phyloP scores from a whole-genome alignment of 2,797 vertebrate species.

The Cuculus canorus region DNA sequence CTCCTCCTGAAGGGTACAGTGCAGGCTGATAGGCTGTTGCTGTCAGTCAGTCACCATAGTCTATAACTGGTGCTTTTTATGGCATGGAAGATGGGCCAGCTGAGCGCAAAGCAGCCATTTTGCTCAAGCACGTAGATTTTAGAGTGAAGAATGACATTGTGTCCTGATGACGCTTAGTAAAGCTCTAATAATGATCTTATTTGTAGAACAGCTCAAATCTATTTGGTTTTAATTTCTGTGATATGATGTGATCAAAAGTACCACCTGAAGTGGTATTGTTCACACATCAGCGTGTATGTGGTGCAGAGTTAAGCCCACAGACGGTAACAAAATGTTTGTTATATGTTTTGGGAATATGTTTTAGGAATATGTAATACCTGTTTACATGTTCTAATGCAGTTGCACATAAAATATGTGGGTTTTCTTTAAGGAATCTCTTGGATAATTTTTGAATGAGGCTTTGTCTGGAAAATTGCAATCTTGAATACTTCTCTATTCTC shows the following conservation, averaged over 20 bases:
- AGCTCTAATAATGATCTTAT: neutral
- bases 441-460: neutral
- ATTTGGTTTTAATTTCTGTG: neutral
- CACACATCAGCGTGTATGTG: neutral
- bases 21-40: rapidly evolving
- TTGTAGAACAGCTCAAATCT: neutral
- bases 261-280: rapidly evolving
- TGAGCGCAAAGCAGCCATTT: neutral
- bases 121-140: neutral
- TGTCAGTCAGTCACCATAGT: neutral
- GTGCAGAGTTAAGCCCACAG: neutral
- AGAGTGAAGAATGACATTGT: neutral
- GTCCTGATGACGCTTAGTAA: neutral
- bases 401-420: neutral
- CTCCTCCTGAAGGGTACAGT: neutral
- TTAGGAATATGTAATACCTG: neutral
- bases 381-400: neutral
- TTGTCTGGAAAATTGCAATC: neutral
- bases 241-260: neutral
- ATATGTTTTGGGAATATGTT: neutral
- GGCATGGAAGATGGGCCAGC: too few relatives aligned
- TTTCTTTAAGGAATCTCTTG: neutral
- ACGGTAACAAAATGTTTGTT: neutral
- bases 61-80: neutral
- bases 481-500: neutral